Percentiles rank a stretch among this genome's conserved stretches.
These are phyloP conservation scores for Lycorma delicatula DNA, from an alignment of 1,140 invertebrate species.

Conservation along the genomic window DNA sequence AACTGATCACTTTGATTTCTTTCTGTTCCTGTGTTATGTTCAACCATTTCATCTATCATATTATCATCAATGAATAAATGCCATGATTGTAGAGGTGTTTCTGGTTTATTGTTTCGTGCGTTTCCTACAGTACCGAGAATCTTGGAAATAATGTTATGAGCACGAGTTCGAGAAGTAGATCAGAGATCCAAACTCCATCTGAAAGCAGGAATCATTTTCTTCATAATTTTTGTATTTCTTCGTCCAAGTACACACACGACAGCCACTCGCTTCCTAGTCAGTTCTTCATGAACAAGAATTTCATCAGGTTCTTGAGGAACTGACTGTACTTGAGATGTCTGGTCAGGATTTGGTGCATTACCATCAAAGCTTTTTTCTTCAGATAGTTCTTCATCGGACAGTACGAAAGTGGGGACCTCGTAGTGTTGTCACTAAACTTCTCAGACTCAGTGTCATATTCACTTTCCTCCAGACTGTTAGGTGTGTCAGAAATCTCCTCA, in stretches of 20 bases:
- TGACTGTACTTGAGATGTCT: too few relatives aligned
- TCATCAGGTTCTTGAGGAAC: background rate
- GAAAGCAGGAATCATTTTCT: background rate
- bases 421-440: background rate
- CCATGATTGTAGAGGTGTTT: background rate
- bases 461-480: background rate
- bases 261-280: background rate
- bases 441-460: background rate
- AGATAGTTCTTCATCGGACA: background rate
- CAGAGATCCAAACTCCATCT: background rate
- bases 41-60: background rate
- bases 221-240: background rate
- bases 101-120: background rate
- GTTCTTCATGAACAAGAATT: background rate
- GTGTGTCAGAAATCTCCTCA: background rate
- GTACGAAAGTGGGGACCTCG: background rate
- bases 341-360: too few relatives aligned
- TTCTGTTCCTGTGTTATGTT: background rate
- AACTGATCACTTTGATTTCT: background rate
- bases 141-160: background rate
- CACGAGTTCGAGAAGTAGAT: background rate
- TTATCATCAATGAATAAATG: background rate
- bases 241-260: background rate
- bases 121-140: background rate
- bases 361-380: too few relatives aligned